These are phyloP conservation scores for Melinaea menophilus DNA, from an alignment of 2,888 invertebrate genomes.

Conservation along the genomic window DNA sequence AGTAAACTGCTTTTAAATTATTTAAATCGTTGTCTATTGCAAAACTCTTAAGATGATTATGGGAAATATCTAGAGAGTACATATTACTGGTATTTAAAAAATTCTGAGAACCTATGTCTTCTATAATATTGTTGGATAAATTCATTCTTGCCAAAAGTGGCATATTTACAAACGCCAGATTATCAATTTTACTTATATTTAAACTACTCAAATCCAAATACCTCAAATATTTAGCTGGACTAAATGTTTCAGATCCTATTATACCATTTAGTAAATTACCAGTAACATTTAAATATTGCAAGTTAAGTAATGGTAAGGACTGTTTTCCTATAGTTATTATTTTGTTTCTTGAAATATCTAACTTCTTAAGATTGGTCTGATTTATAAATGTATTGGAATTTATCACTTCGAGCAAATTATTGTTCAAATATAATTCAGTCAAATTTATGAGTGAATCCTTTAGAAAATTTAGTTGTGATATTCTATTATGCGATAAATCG, in stretches of 20 bases:
- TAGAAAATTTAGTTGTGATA: slow-evolving; percentile 48
- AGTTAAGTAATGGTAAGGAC: slow-evolving; percentile 51
- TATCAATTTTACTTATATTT: slow-evolving; percentile 47
- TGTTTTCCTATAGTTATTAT: slow-evolving; percentile 48
- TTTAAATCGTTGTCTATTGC: slow-evolving; percentile 41
- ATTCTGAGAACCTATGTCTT: slow-evolving; percentile 48
- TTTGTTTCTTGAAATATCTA: slow-evolving; percentile 58
- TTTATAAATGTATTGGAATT: slow-evolving; percentile 42
- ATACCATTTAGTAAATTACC: slow-evolving; percentile 49
- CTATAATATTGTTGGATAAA: slow-evolving; percentile 55
- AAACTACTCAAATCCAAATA: slow-evolving; percentile 56
- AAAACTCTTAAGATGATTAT: slow-evolving; percentile 47
- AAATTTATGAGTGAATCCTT: slow-evolving; percentile 43
- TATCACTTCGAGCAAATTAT: slow-evolving; percentile 49
- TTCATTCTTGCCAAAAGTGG: slow-evolving; percentile 56
- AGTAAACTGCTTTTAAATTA: slow-evolving; percentile 53
- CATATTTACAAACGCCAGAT: slow-evolving; percentile 52
- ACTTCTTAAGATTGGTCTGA: slow-evolving; percentile 44
- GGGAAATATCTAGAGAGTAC: slow-evolving; percentile 58
- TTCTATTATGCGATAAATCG: slow-evolving; percentile 55
- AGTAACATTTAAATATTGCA: slow-evolving; percentile 54
- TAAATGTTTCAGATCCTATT: slow-evolving; percentile 47
- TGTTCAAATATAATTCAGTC: slow-evolving; percentile 49
- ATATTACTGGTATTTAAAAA: slow-evolving; percentile 54
- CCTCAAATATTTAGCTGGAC: slow-evolving; percentile 55